phyloP scores from a whole-genome alignment of 1,140 invertebrate genomes.

The Sesamia nonagrioides region DNA sequence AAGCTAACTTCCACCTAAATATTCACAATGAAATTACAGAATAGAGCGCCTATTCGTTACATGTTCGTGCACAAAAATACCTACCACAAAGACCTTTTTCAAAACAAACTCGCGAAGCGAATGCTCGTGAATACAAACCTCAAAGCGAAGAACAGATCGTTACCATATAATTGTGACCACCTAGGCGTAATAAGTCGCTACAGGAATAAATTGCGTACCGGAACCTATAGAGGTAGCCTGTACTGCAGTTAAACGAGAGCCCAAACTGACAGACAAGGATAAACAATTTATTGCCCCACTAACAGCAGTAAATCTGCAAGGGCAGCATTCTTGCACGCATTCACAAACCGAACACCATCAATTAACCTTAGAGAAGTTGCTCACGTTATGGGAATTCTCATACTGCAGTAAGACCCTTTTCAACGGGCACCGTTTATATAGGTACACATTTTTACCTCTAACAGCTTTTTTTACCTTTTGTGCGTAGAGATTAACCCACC shows the following conservation, averaged over 20 bases:
- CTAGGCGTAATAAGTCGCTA: not conserved
- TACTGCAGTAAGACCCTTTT: slow-evolving; percentile 59
- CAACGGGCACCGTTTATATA: slow-evolving; percentile 28
- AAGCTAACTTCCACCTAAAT: not conserved
- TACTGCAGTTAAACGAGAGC: not conserved
- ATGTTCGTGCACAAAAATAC: too few relatives aligned
- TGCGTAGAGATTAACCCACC: not conserved
- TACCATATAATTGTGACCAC: not conserved
- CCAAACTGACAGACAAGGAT: slow-evolving; percentile 54
- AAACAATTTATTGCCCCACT: slow-evolving; percentile 65
- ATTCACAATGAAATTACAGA: not conserved
- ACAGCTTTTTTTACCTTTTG: not conserved
- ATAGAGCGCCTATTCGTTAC: too few relatives aligned
- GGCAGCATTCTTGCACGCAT: slow-evolving; percentile 78
- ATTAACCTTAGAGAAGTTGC: slow-evolving; percentile 65
- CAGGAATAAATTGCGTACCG: slow-evolving; percentile 16
- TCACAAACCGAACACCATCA: slow-evolving; percentile 70
- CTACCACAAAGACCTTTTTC: too few relatives aligned
- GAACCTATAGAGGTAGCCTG: not conserved
- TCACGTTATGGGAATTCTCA: slow-evolving; percentile 50
- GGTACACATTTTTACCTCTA: not conserved
- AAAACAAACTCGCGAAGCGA: too few relatives aligned
- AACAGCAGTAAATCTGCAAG: slow-evolving; percentile 72
- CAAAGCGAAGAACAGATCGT: not conserved
- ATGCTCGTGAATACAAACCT: not conserved